phyloP scores from a whole-genome alignment of 2,888 invertebrate species.

The Diadegma fenestrale region DNA sequence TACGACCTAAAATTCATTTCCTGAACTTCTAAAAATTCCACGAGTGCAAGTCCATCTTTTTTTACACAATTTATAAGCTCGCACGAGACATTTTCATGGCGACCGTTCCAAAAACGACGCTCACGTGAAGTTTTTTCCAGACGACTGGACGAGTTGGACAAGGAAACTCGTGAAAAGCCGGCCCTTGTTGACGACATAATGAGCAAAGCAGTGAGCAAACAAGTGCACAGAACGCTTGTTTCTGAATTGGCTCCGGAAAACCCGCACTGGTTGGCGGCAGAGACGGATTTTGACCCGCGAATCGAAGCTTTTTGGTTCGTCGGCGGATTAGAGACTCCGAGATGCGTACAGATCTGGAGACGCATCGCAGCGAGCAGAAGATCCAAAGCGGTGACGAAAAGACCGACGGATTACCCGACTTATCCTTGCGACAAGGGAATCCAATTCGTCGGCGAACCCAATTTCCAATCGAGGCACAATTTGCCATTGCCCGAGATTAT shows the following conservation, averaged over 20 bases:
- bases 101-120: neutral
- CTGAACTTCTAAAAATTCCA: too few species aligned
- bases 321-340: conserved; percentile 89
- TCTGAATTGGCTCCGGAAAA: conserved; percentile 87
- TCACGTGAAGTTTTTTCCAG: conserved; percentile 72
- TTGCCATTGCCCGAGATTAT: conserved; percentile 90
- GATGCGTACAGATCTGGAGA: conserved; percentile 82
- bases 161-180: conserved; percentile 62
- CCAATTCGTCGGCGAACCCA: conserved; percentile 90
- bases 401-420: conserved; percentile 82
- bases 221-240: conserved; percentile 90
- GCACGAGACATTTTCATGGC: neutral
- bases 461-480: conserved; percentile 89
- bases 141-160: conserved; percentile 72
- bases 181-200: conserved; percentile 84
- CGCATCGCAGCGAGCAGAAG: conserved; percentile 46
- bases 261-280: conserved; percentile 88
- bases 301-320: conserved; percentile 95
- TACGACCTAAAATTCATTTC: too few species aligned
- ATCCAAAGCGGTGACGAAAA: neutral
- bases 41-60: too few species aligned
- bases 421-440: conserved; percentile 89
- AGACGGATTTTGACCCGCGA: conserved; percentile 91
- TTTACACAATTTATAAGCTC: neutral
- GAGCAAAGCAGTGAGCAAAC: conserved; percentile 87